These are phyloP conservation scores for Nesometra sesokonis DNA, from an alignment of 35 echinoderm and acorn worm species.

Conservation along the genomic window DNA sequence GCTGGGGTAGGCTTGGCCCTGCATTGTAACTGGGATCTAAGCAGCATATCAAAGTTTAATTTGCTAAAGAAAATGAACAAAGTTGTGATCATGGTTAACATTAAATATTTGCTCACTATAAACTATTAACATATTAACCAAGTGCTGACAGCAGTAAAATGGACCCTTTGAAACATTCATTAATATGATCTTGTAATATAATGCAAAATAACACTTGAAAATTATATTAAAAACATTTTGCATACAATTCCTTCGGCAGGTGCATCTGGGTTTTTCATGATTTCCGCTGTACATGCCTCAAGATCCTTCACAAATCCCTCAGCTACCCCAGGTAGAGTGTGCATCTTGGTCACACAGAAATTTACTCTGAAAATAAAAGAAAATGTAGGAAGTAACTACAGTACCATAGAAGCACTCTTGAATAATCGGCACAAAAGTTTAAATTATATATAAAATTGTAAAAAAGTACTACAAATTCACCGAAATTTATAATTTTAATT, in stretches of 20 bases:
- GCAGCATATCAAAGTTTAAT: no score
- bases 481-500: no score
- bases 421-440: no score
- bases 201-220: neutral
- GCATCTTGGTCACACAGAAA: conserved; percentile 30
- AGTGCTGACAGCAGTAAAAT: neutral
- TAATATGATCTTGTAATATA: neutral
- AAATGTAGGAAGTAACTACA: neutral
- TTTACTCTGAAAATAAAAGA: conserved; percentile 13
- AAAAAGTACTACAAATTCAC: no score
- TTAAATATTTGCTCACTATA: no score
- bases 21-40: no score
- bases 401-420: neutral
- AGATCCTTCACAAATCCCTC: conserved; percentile 44
- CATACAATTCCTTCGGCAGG: conserved; percentile 54
- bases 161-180: neutral
- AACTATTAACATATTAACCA: neutral
- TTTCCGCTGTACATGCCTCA: conserved; percentile 16
- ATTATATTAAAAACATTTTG: neutral
- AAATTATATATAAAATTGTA: no score
- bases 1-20: no score
- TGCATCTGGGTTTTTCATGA: conserved; percentile 30
- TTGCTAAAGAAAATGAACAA: no score
- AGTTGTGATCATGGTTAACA: no score
- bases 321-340: neutral